phyloP scores from a whole-genome alignment of 1,140 invertebrate species.

The Monochamus saltuarius region DNA sequence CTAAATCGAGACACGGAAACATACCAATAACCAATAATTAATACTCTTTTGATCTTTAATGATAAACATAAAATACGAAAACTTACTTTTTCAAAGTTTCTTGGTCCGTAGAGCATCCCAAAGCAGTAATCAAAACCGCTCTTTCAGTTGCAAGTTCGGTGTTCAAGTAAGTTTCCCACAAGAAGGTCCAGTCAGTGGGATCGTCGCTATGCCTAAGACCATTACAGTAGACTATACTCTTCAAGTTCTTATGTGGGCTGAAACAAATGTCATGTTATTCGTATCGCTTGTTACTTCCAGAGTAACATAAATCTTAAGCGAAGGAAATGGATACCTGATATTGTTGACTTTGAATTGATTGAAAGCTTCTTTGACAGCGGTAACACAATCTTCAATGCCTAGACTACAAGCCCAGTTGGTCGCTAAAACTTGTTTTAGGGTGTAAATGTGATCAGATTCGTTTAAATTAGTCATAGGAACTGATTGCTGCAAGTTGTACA shows the following conservation, averaged over 20 bases:
- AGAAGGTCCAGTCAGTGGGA: conserved; percentile 52
- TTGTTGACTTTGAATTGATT: conserved; percentile 15
- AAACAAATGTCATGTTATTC: too few species aligned
- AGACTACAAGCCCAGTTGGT: conserved; percentile 57
- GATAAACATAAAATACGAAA: background rate
- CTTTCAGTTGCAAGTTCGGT: conserved; percentile 57
- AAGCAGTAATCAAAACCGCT: conserved; percentile 56
- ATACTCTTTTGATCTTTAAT: conserved; percentile 1
- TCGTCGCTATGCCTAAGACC: conserved; percentile 51
- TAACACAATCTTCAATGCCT: conserved; percentile 53
- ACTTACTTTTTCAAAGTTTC: conserved; percentile 53
- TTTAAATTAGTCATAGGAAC: conserved; percentile 30
- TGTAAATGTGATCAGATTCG: conserved; percentile 43
- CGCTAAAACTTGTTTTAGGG: conserved; percentile 50
- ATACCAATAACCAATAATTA: too few species aligned
- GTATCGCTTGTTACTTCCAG: background rate
- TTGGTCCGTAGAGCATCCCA: conserved; percentile 59
- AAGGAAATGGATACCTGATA: conserved; percentile 19
- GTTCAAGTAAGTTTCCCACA: conserved; percentile 54
- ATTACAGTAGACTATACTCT: conserved; percentile 60
- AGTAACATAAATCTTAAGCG: background rate
- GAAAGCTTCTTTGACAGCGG: conserved; percentile 43
- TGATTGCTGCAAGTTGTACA: conserved; percentile 2
- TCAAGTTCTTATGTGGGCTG: conserved; percentile 58
- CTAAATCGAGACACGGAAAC: too few species aligned